phyloP scores from a whole-genome alignment of 2,797 vertebrate species.

The Gymnoscopelus microlampas region DNA sequence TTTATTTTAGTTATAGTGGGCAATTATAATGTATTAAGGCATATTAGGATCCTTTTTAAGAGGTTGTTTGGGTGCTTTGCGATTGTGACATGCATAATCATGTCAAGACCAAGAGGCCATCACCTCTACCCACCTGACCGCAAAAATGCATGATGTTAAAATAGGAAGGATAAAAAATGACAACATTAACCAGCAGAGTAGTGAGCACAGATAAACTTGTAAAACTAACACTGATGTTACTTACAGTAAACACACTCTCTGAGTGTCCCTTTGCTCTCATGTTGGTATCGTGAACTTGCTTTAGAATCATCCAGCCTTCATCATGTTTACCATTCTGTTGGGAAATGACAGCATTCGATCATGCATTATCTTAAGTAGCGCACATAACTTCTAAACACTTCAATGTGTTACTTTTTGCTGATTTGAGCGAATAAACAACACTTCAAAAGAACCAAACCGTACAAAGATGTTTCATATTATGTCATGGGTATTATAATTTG shows the following conservation, averaged over 20 bases:
- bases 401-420: not conserved
- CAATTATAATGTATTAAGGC: no score
- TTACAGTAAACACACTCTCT: conserved; percentile 94
- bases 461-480: conserved; percentile 5
- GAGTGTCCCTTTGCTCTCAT: conserved; percentile 96
- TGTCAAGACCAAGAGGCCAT: no score
- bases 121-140: no score
- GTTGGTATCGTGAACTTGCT: conserved; percentile 97
- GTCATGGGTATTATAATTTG: not conserved
- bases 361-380: not conserved
- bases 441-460: not conserved
- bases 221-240: conserved; percentile 41
- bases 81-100: no score
- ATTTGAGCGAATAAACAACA: not conserved
- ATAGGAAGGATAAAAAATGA: no score
- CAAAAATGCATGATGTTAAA: no score
- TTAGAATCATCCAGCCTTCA: conserved; percentile 98
- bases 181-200: no score
- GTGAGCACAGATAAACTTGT: no score
- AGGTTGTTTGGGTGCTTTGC: no score
- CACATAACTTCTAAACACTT: not conserved
- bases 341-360: not conserved
- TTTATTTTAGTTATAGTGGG: no score
- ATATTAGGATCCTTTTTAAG: no score
- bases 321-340: conserved; percentile 95